Conservation (phyloP, 1,140 invertebrate genomes). For the Ylistrum balloti region DNA sequence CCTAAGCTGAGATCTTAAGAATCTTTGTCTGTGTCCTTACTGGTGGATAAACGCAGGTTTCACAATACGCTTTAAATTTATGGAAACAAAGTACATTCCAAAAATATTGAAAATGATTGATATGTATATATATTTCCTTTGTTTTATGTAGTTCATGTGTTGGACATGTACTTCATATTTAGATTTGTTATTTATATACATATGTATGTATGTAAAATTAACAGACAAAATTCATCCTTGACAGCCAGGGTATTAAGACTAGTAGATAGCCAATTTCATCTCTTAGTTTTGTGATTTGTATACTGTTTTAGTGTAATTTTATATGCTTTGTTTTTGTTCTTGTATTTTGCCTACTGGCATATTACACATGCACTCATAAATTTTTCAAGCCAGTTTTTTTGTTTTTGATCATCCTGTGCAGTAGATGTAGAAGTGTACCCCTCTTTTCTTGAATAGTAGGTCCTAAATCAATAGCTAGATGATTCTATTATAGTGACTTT, state of each 20-base stretch:
- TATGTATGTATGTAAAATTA: background rate
- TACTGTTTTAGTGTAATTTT: background rate
- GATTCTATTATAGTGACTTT: background rate
- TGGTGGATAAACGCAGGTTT: background rate
- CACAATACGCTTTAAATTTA: background rate
- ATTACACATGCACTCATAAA: background rate
- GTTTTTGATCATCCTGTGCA: background rate
- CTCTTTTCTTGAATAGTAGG: background rate
- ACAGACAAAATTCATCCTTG: background rate
- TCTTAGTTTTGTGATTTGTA: background rate
- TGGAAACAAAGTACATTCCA: background rate
- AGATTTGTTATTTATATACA: background rate
- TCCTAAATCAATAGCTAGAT: slow-evolving; percentile 16
- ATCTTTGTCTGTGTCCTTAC: no score
- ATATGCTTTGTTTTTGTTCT: background rate
- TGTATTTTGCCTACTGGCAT: background rate
- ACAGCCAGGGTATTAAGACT: background rate
- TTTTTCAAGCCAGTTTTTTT: slow-evolving; percentile 23
- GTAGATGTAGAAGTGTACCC: background rate
- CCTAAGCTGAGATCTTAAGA: no score
- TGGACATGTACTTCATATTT: background rate
- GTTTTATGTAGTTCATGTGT: no score
- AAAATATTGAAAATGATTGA: no score
- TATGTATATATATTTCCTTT: no score
- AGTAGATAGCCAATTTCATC: background rate